Conservation (phyloP, 2,113 vertebrate species). For the Alexandromys fortis region DNA sequence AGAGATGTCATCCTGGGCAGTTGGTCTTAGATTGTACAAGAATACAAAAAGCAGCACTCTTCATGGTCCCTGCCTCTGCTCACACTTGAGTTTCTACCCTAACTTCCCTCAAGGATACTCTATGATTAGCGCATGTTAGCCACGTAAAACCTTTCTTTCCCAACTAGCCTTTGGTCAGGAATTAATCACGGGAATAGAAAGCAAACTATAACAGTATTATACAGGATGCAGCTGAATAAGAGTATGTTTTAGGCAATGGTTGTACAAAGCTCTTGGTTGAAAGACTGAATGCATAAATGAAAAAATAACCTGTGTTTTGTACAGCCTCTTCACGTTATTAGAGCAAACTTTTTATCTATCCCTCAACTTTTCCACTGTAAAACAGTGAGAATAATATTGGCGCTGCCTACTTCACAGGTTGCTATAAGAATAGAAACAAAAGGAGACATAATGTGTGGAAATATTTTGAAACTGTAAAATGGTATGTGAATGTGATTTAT, state of each 20-base stretch:
- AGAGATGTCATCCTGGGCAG: background rate
- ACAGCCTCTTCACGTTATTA: background rate
- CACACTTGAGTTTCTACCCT: background rate
- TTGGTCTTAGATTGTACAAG: background rate
- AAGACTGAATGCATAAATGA: background rate
- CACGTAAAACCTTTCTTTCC: background rate
- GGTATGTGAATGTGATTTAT: conserved; percentile 36
- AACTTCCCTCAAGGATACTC: background rate
- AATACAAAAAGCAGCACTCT: background rate
- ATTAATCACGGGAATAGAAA: background rate
- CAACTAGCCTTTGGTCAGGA: background rate
- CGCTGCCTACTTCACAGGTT: background rate
- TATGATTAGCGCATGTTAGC: background rate
- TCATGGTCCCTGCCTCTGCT: background rate
- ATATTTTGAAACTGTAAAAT: conserved; percentile 60
- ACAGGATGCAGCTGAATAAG: background rate
- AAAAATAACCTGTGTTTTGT: background rate
- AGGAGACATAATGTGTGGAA: conserved; percentile 14
- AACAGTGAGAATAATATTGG: conserved; percentile 23
- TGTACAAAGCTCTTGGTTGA: background rate
- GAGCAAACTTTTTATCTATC: background rate
- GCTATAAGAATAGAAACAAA: conserved; percentile 1
- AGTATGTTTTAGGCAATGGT: background rate
- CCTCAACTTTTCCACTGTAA: conserved; percentile 10
- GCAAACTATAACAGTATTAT: background rate